phyloP scores from a whole-genome alignment of 2,113 vertebrate species.

The Archocentrus centrarchus region DNA sequence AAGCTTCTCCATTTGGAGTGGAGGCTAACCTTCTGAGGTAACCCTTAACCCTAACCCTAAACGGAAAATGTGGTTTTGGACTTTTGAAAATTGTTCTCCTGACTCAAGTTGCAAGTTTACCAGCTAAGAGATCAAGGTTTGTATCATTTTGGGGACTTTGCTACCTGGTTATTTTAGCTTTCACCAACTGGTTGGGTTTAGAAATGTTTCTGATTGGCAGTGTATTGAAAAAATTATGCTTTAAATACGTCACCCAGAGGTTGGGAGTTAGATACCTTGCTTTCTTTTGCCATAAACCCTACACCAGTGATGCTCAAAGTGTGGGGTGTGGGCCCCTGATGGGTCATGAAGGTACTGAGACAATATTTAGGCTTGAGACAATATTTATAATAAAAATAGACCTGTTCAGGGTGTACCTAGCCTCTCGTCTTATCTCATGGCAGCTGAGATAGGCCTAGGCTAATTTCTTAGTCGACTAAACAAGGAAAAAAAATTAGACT shows the following conservation, averaged over 20 bases:
- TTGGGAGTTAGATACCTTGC: too few species aligned
- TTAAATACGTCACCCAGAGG: too few species aligned
- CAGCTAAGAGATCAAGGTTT: background rate
- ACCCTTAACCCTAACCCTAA: too few species aligned
- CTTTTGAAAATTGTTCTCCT: background rate
- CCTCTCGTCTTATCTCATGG: too few species aligned
- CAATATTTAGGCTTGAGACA: background rate
- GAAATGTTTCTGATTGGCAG: too few species aligned
- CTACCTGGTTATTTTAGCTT: background rate
- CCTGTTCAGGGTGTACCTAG: too few species aligned
- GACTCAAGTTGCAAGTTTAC: background rate
- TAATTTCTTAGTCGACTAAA: too few species aligned
- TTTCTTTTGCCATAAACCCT: too few species aligned
- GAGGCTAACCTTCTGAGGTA: background rate
- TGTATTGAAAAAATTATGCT: background rate
- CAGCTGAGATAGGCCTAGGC: too few species aligned
- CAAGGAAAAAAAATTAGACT: too few species aligned
- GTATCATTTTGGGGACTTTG: accelerated
- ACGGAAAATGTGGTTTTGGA: too few species aligned
- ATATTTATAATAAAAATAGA: background rate
- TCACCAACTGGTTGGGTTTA: background rate
- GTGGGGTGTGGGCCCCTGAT: background rate
- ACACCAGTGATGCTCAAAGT: background rate
- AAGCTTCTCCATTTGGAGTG: background rate
- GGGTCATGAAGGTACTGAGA: background rate